These are phyloP conservation scores for Rhinichthys klamathensis DNA, from an alignment of 2,113 vertebrate species.

Conservation along the genomic window DNA sequence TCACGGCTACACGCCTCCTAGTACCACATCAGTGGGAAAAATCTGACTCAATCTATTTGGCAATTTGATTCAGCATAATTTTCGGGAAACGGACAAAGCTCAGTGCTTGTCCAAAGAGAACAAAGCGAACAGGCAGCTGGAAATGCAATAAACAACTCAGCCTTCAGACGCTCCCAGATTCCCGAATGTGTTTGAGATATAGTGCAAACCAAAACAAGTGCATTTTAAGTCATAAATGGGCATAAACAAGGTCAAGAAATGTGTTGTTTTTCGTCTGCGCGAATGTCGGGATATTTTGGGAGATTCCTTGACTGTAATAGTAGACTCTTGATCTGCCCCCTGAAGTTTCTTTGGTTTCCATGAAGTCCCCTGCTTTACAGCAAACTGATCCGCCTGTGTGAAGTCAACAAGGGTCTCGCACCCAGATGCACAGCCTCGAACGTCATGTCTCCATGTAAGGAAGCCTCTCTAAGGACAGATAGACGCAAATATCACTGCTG, in stretches of 20 bases:
- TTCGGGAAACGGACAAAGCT: constrained; percentile 62
- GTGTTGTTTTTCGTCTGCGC: constrained; percentile 21
- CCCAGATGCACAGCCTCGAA: constrained; percentile 30
- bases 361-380: constrained; percentile 56
- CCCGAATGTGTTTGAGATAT: constrained; percentile 17
- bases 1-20: not conserved
- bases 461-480: not conserved
- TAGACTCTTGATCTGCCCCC: constrained; percentile 29
- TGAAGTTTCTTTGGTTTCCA: constrained; percentile 68
- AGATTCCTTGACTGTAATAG: constrained; percentile 20
- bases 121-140: constrained; percentile 62
- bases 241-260: constrained; percentile 49
- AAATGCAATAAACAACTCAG: constrained; percentile 58
- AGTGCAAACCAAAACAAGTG: constrained; percentile 25
- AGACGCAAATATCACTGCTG: constrained; percentile 13
- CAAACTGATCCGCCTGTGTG: constrained; percentile 47
- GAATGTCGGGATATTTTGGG: constrained; percentile 37
- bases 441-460: constrained; percentile 41
- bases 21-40: not conserved
- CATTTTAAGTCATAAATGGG: not conserved
- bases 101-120: constrained; percentile 53
- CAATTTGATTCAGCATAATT: constrained; percentile 36
- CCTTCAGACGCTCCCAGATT: not conserved
- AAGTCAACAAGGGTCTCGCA: constrained; percentile 52
- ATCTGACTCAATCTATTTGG: constrained; percentile 52